phyloP scores from a whole-genome alignment of 2,797 vertebrate genomes.

The Caiman crocodilus region DNA sequence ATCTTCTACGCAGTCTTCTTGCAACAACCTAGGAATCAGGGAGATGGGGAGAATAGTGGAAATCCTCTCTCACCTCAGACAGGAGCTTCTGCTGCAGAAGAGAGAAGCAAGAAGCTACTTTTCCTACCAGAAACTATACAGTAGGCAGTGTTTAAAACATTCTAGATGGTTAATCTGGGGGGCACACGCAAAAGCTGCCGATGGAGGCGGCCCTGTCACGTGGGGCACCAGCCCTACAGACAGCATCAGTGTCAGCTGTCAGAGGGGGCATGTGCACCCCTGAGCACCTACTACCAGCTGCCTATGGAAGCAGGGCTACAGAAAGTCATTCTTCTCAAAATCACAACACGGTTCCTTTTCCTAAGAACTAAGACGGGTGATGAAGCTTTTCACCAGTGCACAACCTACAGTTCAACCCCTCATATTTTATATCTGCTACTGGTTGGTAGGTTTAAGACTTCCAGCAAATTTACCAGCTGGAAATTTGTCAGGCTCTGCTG shows the following conservation, averaged over 20 bases:
- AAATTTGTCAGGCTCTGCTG: background rate
- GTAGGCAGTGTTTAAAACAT: background rate
- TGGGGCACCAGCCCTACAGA: too few relatives aligned
- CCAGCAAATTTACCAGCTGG: background rate
- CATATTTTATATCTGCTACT: background rate
- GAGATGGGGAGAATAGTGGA: background rate
- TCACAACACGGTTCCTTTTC: background rate
- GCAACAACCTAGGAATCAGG: fast-evolving
- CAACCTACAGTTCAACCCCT: background rate
- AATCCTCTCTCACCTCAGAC: background rate
- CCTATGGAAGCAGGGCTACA: too few relatives aligned
- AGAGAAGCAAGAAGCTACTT: background rate
- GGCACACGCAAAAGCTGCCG: too few relatives aligned
- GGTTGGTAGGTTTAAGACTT: background rate
- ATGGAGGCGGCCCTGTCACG: too few relatives aligned
- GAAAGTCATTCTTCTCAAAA: background rate
- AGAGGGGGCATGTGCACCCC: too few relatives aligned
- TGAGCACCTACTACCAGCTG: too few relatives aligned
- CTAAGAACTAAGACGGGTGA: background rate
- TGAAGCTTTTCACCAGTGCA: background rate
- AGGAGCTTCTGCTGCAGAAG: background rate
- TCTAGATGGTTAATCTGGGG: background rate
- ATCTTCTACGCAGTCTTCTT: background rate
- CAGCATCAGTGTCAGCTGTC: too few relatives aligned
- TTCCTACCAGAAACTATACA: background rate